Evolutionary conservation across 2,797 vertebrate species (phyloP).

Genomic region (Varecia variegata): DNA sequence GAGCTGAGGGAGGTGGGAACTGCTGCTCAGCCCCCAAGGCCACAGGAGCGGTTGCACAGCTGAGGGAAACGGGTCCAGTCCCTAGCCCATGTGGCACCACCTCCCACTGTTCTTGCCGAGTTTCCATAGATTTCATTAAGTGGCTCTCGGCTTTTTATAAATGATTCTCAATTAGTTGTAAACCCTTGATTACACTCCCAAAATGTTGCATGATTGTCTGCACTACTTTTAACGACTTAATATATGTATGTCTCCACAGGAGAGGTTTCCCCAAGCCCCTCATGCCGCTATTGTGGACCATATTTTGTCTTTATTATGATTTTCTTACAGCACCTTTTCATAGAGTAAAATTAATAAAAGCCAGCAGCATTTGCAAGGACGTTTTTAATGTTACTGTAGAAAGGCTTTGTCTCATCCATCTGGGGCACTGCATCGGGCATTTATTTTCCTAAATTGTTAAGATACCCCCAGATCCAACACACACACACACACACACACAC

Average conservation of each 20-base stretch:
- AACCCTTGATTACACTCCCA: background rate
- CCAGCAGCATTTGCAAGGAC: constrained; percentile 48
- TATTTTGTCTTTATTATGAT: background rate
- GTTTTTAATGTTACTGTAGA: constrained; percentile 54
- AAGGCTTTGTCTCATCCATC: constrained; percentile 54
- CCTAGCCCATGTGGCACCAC: background rate
- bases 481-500: background rate
- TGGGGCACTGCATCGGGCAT: background rate
- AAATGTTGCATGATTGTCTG: background rate
- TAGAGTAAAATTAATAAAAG: background rate
- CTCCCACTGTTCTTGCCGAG: background rate
- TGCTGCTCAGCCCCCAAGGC: background rate
- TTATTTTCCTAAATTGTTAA: constrained; percentile 25
- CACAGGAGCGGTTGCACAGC: background rate
- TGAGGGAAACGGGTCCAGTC: background rate
- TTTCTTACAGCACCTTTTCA: constrained; percentile 20
- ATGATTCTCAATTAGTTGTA: background rate
- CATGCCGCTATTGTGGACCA: background rate
- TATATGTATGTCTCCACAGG: background rate
- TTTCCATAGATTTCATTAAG: background rate
- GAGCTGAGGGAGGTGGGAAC: background rate
- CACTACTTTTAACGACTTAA: background rate
- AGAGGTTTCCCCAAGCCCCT: background rate
- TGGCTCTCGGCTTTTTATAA: background rate
- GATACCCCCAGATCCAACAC: background rate